A percentile compares a stretch with the other conserved stretches of the same genome.
Evolutionary conservation across 2,888 invertebrate genomes (phyloP).

Genomic region (Trypoxylon attenuatum): DNA sequence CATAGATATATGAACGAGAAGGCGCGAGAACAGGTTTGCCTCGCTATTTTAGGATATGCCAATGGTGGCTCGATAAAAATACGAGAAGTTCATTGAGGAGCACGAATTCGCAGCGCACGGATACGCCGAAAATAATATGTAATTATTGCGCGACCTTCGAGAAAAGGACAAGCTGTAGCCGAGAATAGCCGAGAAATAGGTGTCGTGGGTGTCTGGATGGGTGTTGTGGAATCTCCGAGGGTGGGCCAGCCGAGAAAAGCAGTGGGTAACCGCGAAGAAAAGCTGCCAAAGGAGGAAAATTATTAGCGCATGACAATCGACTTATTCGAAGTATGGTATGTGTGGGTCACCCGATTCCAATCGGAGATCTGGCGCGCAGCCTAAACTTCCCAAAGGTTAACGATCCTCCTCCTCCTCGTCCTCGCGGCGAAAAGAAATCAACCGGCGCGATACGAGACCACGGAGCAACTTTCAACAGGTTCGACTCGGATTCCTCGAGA

Average conservation of each 20-base stretch:
- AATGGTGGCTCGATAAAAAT: conserved; percentile 32
- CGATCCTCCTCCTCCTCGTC: conserved; percentile 66
- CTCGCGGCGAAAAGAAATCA: conserved; percentile 39
- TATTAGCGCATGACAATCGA: conserved; percentile 57
- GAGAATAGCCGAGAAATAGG: conserved; percentile 46
- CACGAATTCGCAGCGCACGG: conserved; percentile 21
- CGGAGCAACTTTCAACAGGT: too few species aligned
- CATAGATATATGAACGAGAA: too few species aligned
- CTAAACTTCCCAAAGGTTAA: conserved; percentile 71
- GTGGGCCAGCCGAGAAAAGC: conserved; percentile 22
- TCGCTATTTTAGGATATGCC: conserved; percentile 18
- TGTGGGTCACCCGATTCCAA: conserved; percentile 71
- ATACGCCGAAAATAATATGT: conserved; percentile 18
- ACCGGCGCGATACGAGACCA: conserved; percentile 34
- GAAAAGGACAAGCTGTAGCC: conserved; percentile 17
- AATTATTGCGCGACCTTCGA: conserved; percentile 48
- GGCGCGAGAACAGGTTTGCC: too few species aligned
- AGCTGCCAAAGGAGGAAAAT: conserved; percentile 5
- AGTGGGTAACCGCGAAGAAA: conserved; percentile 10
- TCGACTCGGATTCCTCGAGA: too few species aligned
- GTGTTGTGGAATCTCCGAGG: conserved; percentile 27
- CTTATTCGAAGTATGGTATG: conserved; percentile 51
- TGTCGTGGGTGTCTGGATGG: conserved; percentile 48
- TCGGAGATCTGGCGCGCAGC: conserved; percentile 69
- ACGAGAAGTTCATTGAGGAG: conserved; percentile 40